Percentiles rank a stretch among this genome's conserved stretches.
phyloP scores from a whole-genome alignment of 2,113 vertebrate species.

The Puffinus mauretanicus region DNA sequence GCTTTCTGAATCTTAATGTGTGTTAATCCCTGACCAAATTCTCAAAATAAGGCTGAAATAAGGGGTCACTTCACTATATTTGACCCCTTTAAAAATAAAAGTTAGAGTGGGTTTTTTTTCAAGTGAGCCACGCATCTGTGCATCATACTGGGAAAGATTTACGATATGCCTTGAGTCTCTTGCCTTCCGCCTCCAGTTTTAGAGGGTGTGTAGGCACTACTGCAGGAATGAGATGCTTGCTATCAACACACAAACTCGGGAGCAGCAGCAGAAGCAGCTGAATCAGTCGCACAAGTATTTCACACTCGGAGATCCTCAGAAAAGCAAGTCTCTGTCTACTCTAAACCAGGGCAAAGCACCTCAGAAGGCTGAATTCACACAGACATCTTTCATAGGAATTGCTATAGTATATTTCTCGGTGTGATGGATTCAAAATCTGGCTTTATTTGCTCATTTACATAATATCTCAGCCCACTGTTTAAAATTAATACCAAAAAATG shows the following conservation, averaged over 20 bases:
- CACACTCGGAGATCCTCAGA: neutral
- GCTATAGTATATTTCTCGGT: neutral
- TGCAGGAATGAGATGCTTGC: neutral
- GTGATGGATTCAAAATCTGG: neutral
- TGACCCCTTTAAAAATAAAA: constrained; percentile 8
- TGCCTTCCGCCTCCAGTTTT: neutral
- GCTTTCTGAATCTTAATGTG: neutral
- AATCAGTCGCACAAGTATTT: neutral
- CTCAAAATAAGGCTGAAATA: neutral
- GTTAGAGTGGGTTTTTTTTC: neutral
- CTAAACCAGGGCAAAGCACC: neutral
- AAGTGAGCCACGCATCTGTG: neutral
- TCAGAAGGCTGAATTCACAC: neutral
- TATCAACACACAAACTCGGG: neutral
- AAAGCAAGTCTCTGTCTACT: neutral
- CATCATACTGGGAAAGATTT: neutral
- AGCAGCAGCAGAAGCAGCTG: neutral
- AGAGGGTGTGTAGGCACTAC: neutral
- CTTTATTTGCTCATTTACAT: neutral
- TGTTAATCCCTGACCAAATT: constrained; percentile 22
- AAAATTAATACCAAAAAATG: neutral
- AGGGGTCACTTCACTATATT: neutral
- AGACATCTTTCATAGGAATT: neutral
- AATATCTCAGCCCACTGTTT: neutral
- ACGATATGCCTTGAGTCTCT: rapidly evolving